Evolutionary conservation across 2,888 invertebrate genomes (phyloP).

Genomic region (Sesia apiformis): DNA sequence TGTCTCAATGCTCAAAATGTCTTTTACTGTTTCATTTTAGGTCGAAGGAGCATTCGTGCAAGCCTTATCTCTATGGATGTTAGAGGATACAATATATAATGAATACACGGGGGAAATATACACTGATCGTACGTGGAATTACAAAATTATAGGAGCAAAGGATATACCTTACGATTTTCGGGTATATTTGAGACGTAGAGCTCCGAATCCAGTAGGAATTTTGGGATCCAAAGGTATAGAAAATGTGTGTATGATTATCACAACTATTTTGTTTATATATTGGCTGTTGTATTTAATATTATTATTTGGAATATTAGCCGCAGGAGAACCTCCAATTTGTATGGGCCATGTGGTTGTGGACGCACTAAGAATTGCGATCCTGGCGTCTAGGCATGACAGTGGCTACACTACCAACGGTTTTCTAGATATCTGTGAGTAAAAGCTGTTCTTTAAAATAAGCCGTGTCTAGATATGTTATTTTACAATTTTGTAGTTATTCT

Average conservation of each 20-base stretch:
- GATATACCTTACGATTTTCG: constrained; percentile 79
- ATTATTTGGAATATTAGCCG: constrained; percentile 11
- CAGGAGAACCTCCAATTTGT: constrained; percentile 29
- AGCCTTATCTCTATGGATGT: background rate
- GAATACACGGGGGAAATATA: constrained; percentile 71
- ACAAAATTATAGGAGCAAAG: constrained; percentile 76
- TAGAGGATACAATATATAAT: constrained; percentile 22
- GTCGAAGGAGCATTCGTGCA: background rate
- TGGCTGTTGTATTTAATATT: no score
- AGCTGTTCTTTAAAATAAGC: background rate
- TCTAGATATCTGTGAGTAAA: constrained; percentile 23
- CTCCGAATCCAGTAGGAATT: constrained; percentile 66
- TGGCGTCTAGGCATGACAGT: constrained; percentile 24
- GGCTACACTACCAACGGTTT: constrained; percentile 19
- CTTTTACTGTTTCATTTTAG: background rate
- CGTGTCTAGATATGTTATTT: no score
- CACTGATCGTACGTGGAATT: constrained; percentile 80
- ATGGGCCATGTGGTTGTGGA: constrained; percentile 28
- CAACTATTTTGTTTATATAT: no score
- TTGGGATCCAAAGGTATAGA: constrained; percentile 67
- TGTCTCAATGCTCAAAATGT: no score
- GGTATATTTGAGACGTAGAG: constrained; percentile 69
- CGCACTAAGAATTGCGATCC: constrained; percentile 25
- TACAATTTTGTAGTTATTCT: no score
- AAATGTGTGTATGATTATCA: no score